Evolutionary conservation across 2,888 invertebrate genomes (phyloP).

Genomic region (Schrankia costaestrigalis): DNA sequence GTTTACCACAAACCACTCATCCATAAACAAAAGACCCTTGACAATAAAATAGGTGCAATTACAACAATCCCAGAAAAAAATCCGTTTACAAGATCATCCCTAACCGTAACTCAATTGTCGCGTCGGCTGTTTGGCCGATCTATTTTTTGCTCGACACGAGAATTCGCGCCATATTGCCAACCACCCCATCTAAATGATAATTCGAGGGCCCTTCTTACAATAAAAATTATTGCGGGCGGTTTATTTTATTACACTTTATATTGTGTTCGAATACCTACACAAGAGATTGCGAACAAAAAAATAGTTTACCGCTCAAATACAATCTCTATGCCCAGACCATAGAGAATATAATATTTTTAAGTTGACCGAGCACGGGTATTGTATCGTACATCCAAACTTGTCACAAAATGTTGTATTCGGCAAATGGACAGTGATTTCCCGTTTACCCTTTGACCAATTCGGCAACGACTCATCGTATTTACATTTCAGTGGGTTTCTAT

Average conservation of each 20-base stretch:
- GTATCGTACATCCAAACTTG: conserved; percentile 36
- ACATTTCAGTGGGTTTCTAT: conserved; percentile 43
- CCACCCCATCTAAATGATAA: conserved; percentile 79
- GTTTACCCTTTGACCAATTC: conserved; percentile 62
- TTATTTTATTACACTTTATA: conserved; percentile 79
- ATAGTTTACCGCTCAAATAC: conserved; percentile 29
- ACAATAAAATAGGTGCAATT: conserved; percentile 56
- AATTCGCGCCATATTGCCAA: conserved; percentile 72
- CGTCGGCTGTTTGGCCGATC: conserved; percentile 50
- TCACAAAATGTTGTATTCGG: conserved; percentile 49
- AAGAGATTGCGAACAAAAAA: conserved; percentile 25
- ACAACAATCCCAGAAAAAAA: conserved; percentile 45
- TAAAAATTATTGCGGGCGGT: conserved; percentile 79
- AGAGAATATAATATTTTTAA: conserved; percentile 16
- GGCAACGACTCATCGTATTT: conserved; percentile 50
- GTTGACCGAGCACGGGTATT: conserved; percentile 6
- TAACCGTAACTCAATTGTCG: conserved; percentile 62
- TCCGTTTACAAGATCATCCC: conserved; percentile 52
- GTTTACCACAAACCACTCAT: conserved; percentile 27
- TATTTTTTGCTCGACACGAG: conserved; percentile 53
- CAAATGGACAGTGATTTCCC: conserved; percentile 57
- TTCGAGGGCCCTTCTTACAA: conserved; percentile 74
- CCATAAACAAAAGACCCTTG: conserved; percentile 39
- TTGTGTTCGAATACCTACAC: conserved; percentile 66
- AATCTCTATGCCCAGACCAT: conserved; percentile 16